phyloP scores from a whole-genome alignment of 1,140 invertebrate species.

The Tetramorium parvispinum region DNA sequence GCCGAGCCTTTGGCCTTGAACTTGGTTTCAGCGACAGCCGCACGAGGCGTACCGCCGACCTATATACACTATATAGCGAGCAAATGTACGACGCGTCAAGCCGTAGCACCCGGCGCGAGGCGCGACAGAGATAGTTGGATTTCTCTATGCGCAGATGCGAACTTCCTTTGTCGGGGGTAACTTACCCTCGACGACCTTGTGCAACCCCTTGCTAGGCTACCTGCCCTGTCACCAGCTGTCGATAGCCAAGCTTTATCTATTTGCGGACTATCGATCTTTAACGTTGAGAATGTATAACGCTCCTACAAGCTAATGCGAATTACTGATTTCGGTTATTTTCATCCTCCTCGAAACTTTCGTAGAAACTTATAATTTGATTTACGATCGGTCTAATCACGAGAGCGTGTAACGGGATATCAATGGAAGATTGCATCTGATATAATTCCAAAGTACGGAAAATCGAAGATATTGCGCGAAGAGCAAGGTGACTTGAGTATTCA shows the following conservation, averaged over 20 bases:
- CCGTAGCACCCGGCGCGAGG: slow-evolving; percentile 43
- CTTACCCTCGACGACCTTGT: slow-evolving; percentile 76
- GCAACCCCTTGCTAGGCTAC: slow-evolving; percentile 68
- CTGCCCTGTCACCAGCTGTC: slow-evolving; percentile 70
- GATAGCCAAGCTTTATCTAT: slow-evolving; percentile 66
- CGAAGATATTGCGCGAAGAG: background rate
- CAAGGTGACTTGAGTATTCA: background rate
- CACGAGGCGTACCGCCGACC: slow-evolving; percentile 83
- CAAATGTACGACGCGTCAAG: slow-evolving; percentile 67
- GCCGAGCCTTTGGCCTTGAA: slow-evolving; percentile 89
- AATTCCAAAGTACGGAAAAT: background rate
- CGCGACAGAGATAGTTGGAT: slow-evolving; percentile 16
- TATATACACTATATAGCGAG: slow-evolving; percentile 78
- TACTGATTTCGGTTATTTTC: background rate
- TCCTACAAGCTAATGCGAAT: slow-evolving; percentile 9
- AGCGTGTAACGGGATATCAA: background rate
- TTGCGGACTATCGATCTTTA: slow-evolving; percentile 67
- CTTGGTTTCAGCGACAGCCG: slow-evolving; percentile 88
- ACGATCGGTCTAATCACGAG: background rate
- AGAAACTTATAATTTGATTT: background rate
- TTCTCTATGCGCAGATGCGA: slow-evolving; percentile 71
- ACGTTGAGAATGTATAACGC: background rate
- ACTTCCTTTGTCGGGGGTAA: slow-evolving; percentile 73
- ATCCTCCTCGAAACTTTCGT: background rate
- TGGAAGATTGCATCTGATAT: background rate